phyloP scores from a whole-genome alignment of 2,113 vertebrate genomes.

The Proteles cristata region DNA sequence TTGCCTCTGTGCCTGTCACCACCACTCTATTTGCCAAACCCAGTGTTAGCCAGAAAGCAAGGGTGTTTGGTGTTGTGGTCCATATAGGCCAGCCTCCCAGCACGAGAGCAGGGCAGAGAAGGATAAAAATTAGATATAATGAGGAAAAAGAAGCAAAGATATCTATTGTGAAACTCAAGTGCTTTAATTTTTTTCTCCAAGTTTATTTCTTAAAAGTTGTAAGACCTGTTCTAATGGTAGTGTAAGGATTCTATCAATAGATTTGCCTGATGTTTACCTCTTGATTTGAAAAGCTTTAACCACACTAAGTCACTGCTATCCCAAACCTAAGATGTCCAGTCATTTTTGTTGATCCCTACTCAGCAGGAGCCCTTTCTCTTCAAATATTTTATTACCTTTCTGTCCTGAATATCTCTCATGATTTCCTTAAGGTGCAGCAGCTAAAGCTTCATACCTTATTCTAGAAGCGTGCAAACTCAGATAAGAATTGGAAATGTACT shows the following conservation, averaged over 20 bases:
- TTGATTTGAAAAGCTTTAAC: slow-evolving; percentile 21
- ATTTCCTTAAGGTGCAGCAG: background rate
- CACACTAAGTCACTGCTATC: slow-evolving; percentile 1
- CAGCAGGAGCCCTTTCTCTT: background rate
- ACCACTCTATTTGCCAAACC: background rate
- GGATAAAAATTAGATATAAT: background rate
- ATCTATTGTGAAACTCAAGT: background rate
- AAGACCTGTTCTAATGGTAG: background rate
- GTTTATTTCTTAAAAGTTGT: slow-evolving; percentile 30
- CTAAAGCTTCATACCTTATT: background rate
- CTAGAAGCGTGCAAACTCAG: background rate
- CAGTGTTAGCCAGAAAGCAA: background rate
- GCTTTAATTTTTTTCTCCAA: slow-evolving; percentile 11
- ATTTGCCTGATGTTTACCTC: background rate
- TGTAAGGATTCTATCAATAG: background rate
- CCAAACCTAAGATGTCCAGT: background rate
- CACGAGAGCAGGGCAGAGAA: background rate
- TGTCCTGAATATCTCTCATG: background rate
- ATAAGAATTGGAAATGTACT: background rate
- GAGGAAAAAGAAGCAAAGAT: background rate
- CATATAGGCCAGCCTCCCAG: background rate
- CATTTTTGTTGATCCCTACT: background rate
- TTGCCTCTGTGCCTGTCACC: background rate
- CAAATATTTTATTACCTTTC: background rate
- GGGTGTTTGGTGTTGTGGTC: background rate